These are phyloP conservation scores for Sebastes minor DNA, from an alignment of 2,797 vertebrate genomes.

Conservation along the genomic window DNA sequence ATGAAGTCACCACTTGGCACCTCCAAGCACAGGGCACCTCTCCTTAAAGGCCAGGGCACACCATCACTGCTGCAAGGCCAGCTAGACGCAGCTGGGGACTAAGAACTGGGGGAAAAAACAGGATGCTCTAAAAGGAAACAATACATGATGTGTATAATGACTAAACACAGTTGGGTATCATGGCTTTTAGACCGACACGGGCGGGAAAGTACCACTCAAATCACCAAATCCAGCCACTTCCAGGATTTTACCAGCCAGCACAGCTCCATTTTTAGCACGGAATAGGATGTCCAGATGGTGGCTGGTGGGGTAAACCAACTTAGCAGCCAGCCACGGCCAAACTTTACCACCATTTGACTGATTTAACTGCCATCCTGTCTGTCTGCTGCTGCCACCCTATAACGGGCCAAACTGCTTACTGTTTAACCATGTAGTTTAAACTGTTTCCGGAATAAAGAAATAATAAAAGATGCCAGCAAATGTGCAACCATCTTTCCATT, in stretches of 20 bases:
- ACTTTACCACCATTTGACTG: conserved; percentile 35
- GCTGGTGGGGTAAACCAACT: conserved; percentile 31
- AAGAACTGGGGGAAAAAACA: neutral
- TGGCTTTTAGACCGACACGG: neutral
- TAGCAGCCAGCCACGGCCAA: conserved; percentile 19
- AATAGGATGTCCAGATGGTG: conserved; percentile 47
- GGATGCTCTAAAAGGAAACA: neutral
- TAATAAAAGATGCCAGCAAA: neutral
- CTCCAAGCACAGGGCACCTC: neutral
- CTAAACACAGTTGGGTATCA: neutral
- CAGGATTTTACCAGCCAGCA: conserved; percentile 17
- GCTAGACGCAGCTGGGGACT: conserved; percentile 6
- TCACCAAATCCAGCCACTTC: conserved; percentile 32
- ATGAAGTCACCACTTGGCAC: conserved; percentile 68
- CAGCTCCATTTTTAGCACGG: conserved; percentile 25
- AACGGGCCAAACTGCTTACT: neutral
- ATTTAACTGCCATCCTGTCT: conserved; percentile 36
- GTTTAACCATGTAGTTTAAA: neutral
- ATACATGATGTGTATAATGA: neutral
- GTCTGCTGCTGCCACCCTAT: neutral
- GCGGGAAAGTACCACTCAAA: conserved; percentile 4
- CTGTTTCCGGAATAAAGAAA: neutral
- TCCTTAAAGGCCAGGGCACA: conserved; percentile 40
- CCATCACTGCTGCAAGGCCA: conserved; percentile 28
- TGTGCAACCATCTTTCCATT: neutral